These are phyloP conservation scores for Poeciliopsis turneri DNA, from an alignment of 2,797 vertebrate genomes.

Conservation along the genomic window DNA sequence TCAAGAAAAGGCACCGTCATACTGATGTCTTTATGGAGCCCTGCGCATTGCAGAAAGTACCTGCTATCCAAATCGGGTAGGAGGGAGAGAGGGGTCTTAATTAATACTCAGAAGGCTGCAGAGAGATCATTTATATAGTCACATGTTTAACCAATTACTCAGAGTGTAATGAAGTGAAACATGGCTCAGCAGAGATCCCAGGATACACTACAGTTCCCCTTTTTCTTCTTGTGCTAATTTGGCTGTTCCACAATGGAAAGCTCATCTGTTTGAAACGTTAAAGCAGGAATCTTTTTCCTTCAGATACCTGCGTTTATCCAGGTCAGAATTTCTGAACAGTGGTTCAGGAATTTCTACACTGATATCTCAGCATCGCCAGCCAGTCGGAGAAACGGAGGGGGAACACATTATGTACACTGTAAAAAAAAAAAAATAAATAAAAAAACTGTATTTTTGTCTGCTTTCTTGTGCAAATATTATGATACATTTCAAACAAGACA, in stretches of 20 bases:
- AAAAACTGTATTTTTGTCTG: too few species aligned
- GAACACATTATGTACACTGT: background rate
- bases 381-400: conserved; percentile 45
- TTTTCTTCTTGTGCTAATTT: conserved; percentile 48
- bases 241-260: conserved; percentile 45
- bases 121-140: conserved; percentile 69
- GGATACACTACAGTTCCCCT: conserved; percentile 21
- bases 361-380: conserved; percentile 74
- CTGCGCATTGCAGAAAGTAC: conserved; percentile 12
- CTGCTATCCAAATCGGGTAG: background rate
- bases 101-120: conserved; percentile 65
- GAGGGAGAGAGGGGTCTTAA: conserved; percentile 45
- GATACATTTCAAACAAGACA: too few species aligned
- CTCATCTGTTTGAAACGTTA: conserved; percentile 59
- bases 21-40: conserved; percentile 31
- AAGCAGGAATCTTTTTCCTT: conserved; percentile 41
- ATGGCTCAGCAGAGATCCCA: conserved; percentile 62
- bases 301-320: conserved; percentile 57
- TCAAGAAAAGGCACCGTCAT: conserved; percentile 22
- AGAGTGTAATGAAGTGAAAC: conserved; percentile 74
- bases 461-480: too few species aligned
- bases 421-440: too few species aligned
- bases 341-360: conserved; percentile 65
- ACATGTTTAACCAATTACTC: conserved; percentile 72
- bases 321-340: conserved; percentile 62